A percentile compares a stretch with the other conserved stretches of the same genome.
Evolutionary conservation across 2,797 vertebrate species (phyloP).

Genomic region (Antrozous pallidus): DNA sequence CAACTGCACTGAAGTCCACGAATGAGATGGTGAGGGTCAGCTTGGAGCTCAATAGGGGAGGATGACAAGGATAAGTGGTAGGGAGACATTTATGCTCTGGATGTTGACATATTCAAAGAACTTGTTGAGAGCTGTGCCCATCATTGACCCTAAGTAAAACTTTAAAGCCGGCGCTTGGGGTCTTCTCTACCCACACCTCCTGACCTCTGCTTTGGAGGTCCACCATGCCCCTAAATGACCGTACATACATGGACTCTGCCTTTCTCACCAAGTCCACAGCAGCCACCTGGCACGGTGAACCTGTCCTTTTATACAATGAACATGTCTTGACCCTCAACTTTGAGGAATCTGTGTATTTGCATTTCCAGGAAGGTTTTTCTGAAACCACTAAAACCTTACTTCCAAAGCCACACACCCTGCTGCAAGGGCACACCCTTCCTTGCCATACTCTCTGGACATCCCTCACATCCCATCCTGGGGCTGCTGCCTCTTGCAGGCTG

Average conservation of each 20-base stretch:
- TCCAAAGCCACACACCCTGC: background rate
- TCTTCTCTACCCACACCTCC: background rate
- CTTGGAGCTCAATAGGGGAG: background rate
- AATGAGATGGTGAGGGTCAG: no score
- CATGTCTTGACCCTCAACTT: background rate
- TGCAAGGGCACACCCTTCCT: background rate
- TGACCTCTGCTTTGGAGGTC: background rate
- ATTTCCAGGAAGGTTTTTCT: constrained; percentile 30
- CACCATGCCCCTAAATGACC: background rate
- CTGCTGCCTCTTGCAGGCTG: background rate
- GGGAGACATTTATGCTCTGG: background rate
- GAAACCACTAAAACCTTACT: background rate
- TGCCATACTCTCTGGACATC: background rate
- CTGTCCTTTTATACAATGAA: background rate
- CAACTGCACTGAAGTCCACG: background rate
- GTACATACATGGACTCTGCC: no score
- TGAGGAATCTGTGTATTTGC: background rate
- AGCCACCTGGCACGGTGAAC: no score
- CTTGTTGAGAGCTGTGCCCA: background rate
- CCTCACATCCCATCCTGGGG: background rate
- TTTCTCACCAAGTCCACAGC: background rate
- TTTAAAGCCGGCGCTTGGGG: background rate
- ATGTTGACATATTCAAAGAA: background rate
- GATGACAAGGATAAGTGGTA: background rate
- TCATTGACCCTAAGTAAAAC: background rate